Evolutionary conservation across 2,888 invertebrate genomes (phyloP).

Genomic region (Synanthedon myopaeformis): DNA sequence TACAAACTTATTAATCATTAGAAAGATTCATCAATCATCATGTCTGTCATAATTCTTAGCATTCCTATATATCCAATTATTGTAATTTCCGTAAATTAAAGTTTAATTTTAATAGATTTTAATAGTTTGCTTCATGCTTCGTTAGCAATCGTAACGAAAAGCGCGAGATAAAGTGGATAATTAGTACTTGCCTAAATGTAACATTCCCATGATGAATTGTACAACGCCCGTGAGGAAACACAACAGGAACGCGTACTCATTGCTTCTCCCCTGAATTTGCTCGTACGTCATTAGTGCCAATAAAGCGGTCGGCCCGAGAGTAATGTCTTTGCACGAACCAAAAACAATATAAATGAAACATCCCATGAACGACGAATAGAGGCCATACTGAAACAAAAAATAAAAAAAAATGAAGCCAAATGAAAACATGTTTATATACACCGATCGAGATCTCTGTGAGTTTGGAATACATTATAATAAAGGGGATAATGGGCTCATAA

Average conservation of each 20-base stretch:
- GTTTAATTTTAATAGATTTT: background rate
- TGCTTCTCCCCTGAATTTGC: slow-evolving; percentile 76
- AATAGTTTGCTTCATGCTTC: background rate
- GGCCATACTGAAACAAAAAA: slow-evolving; percentile 82
- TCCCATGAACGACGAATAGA: slow-evolving; percentile 95
- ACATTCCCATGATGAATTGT: slow-evolving; percentile 83
- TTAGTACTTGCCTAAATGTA: slow-evolving; percentile 78
- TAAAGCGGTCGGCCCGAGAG: slow-evolving; percentile 93
- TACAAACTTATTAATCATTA: too few relatives aligned
- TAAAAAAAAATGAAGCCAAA: too few relatives aligned
- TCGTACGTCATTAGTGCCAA: slow-evolving; percentile 92
- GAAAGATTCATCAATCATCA: too few relatives aligned
- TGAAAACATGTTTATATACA: too few relatives aligned
- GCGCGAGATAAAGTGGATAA: too few relatives aligned
- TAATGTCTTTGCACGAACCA: slow-evolving; percentile 89
- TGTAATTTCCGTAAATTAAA: too few relatives aligned
- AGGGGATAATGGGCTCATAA: too few relatives aligned
- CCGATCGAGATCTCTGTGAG: too few relatives aligned
- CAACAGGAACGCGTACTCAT: slow-evolving; percentile 84
- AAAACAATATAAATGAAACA: slow-evolving; percentile 92
- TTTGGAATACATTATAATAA: too few relatives aligned
- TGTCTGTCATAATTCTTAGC: too few relatives aligned
- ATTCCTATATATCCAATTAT: too few relatives aligned
- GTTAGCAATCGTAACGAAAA: too few relatives aligned
- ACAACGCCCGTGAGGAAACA: slow-evolving; percentile 87